These are phyloP conservation scores for Moxostoma hubbsi DNA, from an alignment of 2,797 vertebrate genomes.

Conservation along the genomic window DNA sequence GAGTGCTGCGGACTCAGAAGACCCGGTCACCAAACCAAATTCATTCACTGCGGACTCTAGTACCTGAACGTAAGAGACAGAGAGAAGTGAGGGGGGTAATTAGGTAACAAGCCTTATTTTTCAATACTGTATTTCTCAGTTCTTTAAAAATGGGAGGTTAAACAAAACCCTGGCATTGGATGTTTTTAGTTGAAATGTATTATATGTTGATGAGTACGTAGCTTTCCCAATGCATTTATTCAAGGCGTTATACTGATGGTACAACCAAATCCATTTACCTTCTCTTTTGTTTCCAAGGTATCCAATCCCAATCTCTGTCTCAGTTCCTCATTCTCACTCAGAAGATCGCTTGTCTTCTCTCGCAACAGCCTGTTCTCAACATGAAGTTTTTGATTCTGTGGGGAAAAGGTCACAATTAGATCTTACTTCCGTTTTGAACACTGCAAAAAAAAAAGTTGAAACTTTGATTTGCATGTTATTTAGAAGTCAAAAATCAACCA, in stretches of 20 bases:
- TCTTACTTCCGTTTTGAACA: neutral
- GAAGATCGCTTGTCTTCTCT: constrained; percentile 82
- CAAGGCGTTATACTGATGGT: neutral
- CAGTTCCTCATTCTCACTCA: constrained; percentile 89
- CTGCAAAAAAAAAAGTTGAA: neutral
- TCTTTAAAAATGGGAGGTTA: too few species aligned
- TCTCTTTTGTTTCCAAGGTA: constrained; percentile 77
- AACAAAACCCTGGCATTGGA: neutral
- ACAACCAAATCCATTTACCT: constrained; percentile 62
- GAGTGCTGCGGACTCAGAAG: constrained; percentile 99
- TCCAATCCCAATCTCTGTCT: constrained; percentile 89
- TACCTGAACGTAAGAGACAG: constrained; percentile 71
- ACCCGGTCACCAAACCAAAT: constrained; percentile 89
- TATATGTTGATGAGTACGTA: neutral
- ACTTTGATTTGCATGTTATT: constrained; percentile 22
- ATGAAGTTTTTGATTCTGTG: constrained; percentile 91
- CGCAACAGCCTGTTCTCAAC: constrained; percentile 87
- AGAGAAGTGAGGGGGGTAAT: neutral
- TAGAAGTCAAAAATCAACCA: neutral
- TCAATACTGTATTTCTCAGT: too few species aligned
- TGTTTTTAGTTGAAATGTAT: neutral
- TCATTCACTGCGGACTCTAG: constrained; percentile 80
- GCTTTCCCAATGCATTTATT: neutral
- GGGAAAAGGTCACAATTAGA: too few species aligned
- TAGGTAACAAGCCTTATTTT: too few species aligned